Evolutionary conservation across 2,797 vertebrate genomes (phyloP).

Genomic region (Sorex maritimensis): DNA sequence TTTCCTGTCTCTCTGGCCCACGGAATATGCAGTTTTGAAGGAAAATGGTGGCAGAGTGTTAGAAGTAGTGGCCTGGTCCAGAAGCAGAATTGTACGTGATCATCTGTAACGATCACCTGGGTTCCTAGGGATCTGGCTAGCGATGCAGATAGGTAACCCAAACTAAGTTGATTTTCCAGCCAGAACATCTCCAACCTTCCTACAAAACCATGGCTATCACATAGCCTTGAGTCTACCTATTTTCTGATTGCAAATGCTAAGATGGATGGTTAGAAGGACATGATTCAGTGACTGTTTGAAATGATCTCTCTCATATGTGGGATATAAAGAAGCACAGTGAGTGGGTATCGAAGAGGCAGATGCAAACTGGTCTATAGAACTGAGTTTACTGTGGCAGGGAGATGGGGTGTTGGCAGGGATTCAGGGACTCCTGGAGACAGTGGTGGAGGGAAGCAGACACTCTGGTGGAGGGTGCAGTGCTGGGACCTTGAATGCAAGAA

Average conservation of each 20-base stretch:
- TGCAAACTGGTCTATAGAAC: too few species aligned
- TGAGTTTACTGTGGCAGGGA: too few species aligned
- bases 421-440: too few species aligned
- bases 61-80: background rate
- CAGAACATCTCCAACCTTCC: background rate
- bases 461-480: too few species aligned
- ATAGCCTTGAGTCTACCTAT: constrained; percentile 12
- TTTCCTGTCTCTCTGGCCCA: too few species aligned
- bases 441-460: too few species aligned
- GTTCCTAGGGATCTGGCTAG: background rate
- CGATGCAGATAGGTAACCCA: background rate
- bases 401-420: too few species aligned
- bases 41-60: background rate
- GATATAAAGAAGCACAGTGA: too few species aligned
- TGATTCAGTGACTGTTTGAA: too few species aligned
- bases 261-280: background rate
- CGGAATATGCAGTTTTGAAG: background rate
- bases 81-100: background rate
- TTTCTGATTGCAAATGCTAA: constrained; percentile 29
- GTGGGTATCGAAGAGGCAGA: too few species aligned
- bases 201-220: background rate
- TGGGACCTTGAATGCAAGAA: too few species aligned
- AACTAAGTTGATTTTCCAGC: background rate
- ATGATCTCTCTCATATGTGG: too few species aligned
- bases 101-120: background rate